A percentile compares a stretch with the other conserved stretches of the same genome.
phyloP scores from a whole-genome alignment of 1,140 invertebrate species.

The Calephelis nemesis region DNA sequence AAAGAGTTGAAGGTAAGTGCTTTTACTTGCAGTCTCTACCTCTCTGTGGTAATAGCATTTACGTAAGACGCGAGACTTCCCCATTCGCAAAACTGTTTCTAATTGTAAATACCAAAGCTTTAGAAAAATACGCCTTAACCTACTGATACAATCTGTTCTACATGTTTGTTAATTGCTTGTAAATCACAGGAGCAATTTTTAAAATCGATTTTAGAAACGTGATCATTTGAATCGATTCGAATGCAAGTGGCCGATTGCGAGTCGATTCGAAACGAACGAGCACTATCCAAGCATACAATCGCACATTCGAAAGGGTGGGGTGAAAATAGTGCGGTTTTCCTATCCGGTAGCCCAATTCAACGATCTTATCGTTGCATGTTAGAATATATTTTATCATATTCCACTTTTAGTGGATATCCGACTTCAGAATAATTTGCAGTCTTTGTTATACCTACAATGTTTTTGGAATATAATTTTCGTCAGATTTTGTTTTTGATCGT shows the following conservation, averaged over 20 bases:
- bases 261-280: constrained; percentile 38
- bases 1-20: constrained; percentile 4
- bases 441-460: no score
- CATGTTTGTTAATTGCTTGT: constrained; percentile 11
- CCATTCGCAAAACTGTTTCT: constrained; percentile 25
- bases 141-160: constrained; percentile 3
- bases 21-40: background rate
- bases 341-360: background rate
- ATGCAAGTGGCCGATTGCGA: constrained; percentile 68
- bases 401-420: no score
- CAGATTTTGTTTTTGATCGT: no score
- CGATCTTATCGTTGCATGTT: no score
- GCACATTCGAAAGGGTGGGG: constrained; percentile 34
- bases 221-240: constrained; percentile 37
- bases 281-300: constrained; percentile 42
- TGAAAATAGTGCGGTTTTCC: background rate
- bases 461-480: no score
- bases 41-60: constrained; percentile 5
- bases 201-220: constrained; percentile 16
- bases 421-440: no score
- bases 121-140: constrained; percentile 52
- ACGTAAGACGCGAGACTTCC: constrained; percentile 14
- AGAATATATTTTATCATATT: no score
- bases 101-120: constrained; percentile 39
- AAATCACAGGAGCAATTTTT: constrained; percentile 14